phyloP scores from a whole-genome alignment of 2,888 invertebrate species.

The Archaeoteleia sp. region DNA sequence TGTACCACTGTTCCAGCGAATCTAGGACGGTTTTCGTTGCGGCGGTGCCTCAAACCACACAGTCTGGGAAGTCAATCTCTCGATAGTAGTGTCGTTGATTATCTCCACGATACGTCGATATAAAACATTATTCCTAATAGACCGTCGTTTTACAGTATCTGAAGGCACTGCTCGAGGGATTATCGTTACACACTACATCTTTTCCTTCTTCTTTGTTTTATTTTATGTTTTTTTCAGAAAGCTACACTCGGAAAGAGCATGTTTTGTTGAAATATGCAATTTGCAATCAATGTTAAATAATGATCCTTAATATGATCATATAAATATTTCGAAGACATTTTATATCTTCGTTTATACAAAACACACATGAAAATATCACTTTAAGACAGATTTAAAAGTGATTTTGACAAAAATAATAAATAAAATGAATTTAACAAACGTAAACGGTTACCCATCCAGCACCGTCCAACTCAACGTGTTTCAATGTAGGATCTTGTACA shows the following conservation, averaged over 20 bases:
- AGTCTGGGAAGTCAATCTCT: conserved; percentile 26
- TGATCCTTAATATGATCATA: too few relatives aligned
- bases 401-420: too few relatives aligned
- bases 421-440: too few relatives aligned
- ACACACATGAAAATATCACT: too few relatives aligned
- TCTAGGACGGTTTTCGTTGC: conserved; percentile 40
- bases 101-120: conserved; percentile 32
- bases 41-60: conserved; percentile 23
- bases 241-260: conserved; percentile 2
- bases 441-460: too few relatives aligned
- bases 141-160: conserved; percentile 67
- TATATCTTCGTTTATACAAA: too few relatives aligned
- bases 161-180: conserved; percentile 70
- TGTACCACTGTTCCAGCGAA: conserved; percentile 4
- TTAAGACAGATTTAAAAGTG: too few relatives aligned
- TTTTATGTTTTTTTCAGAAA: conserved; percentile 25
- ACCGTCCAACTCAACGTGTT: too few relatives aligned
- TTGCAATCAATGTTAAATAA: too few relatives aligned
- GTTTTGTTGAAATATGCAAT: not conserved
- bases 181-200: conserved; percentile 44
- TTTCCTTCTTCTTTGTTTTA: conserved; percentile 10
- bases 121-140: conserved; percentile 64
- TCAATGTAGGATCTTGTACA: too few relatives aligned
- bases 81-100: conserved; percentile 31
- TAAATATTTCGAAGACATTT: too few relatives aligned